A percentile compares a stretch with the other conserved stretches of the same genome.
These are phyloP conservation scores for Malacoraja senta DNA, from an alignment of 2,797 vertebrate genomes.

Conservation along the genomic window DNA sequence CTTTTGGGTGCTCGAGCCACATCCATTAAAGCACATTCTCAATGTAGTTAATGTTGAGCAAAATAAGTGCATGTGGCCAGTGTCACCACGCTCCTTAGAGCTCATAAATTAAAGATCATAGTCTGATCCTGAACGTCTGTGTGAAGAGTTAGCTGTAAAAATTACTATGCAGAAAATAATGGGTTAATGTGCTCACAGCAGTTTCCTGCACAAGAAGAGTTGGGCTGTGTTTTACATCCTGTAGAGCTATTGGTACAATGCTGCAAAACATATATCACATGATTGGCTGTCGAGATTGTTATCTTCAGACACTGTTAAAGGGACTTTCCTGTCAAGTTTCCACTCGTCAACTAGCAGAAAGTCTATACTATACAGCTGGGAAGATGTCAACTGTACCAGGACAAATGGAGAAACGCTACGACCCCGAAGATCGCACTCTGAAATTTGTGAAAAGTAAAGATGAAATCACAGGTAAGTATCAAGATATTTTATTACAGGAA, in stretches of 20 bases:
- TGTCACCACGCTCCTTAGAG: neutral
- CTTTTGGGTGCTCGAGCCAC: neutral
- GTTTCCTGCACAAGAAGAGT: neutral
- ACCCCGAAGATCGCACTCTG: neutral
- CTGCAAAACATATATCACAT: neutral
- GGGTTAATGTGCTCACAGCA: neutral
- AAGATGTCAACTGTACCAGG: neutral
- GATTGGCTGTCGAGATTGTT: too few species aligned
- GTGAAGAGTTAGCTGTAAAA: neutral
- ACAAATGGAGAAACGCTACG: neutral
- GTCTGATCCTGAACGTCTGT: neutral
- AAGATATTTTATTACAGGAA: neutral
- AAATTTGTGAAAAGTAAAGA: conserved; percentile 24
- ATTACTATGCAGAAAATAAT: neutral
- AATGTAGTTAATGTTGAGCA: neutral
- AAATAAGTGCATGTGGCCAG: neutral
- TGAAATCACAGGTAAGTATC: conserved; percentile 6
- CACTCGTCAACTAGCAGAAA: neutral
- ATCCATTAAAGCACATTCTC: neutral
- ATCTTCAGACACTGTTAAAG: neutral
- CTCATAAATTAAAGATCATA: neutral
- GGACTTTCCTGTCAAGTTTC: neutral
- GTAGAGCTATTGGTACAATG: too few species aligned
- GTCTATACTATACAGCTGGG: too few species aligned
- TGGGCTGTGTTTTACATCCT: neutral